A percentile compares a stretch with the other conserved stretches of the same genome.
These are phyloP conservation scores for Egretta garzetta DNA, from an alignment of 2,113 vertebrate species.

Conservation along the genomic window DNA sequence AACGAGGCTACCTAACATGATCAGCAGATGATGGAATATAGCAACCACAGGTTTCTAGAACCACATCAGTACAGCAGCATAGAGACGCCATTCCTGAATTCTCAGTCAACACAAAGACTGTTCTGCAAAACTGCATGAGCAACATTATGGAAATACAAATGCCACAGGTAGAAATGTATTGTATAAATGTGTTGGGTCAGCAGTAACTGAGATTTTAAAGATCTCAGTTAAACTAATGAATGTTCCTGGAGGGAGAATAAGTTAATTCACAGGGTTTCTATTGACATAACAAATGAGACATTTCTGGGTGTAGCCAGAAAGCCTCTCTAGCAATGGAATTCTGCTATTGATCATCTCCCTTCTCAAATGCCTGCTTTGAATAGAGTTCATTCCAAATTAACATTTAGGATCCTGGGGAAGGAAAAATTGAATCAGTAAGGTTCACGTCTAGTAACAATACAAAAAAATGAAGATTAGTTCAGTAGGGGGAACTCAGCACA, in stretches of 20 bases:
- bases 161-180: neutral
- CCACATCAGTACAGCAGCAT: neutral
- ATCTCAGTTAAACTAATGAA: neutral
- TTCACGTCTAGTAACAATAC: neutral
- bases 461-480: neutral
- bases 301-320: neutral
- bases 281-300: neutral
- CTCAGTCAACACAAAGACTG: neutral
- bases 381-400: neutral
- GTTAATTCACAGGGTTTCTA: neutral
- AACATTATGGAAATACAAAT: neutral
- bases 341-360: neutral
- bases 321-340: neutral
- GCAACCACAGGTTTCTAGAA: neutral
- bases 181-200: neutral
- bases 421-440: neutral
- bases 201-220: neutral
- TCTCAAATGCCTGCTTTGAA: neutral
- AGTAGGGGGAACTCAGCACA: neutral
- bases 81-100: neutral
- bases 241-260: neutral
- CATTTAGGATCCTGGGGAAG: neutral
- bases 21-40: neutral
- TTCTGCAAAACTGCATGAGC: neutral
- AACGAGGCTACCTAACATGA: neutral